Evolutionary conservation across 2,888 invertebrate species (phyloP).

Genomic region (Orchesella flavescens): DNA sequence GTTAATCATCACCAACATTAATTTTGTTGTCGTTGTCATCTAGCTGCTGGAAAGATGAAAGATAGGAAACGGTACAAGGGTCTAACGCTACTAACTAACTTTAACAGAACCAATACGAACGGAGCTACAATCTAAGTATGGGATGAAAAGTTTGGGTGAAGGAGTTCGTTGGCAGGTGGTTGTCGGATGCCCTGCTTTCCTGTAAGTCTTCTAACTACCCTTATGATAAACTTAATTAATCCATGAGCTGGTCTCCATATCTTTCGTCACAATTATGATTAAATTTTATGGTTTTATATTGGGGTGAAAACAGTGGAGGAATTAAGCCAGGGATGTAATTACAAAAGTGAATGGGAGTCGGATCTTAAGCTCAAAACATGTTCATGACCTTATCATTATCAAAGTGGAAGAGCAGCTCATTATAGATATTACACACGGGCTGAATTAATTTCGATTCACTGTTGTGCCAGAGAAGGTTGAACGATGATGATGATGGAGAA

Average conservation of each 20-base stretch:
- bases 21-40: no score
- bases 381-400: slow-evolving; percentile 81
- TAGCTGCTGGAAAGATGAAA: slow-evolving; percentile 51
- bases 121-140: slow-evolving; percentile 77
- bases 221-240: no score
- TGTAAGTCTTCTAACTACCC: no score
- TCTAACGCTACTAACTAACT: slow-evolving; percentile 91
- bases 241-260: no score
- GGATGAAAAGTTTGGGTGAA: slow-evolving; percentile 79
- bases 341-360: slow-evolving; percentile 83
- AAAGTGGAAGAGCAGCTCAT: slow-evolving; percentile 74
- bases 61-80: slow-evolving; percentile 83
- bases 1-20: no score
- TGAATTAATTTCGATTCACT: slow-evolving; percentile 27
- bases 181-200: slow-evolving; percentile 88
- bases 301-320: slow-evolving; percentile 80
- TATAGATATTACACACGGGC: slow-evolving; percentile 72
- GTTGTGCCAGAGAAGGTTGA: slow-evolving; percentile 67
- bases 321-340: slow-evolving; percentile 90
- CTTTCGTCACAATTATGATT: no score
- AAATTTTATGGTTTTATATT: background rate
- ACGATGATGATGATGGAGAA: no score
- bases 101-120: slow-evolving; percentile 84
- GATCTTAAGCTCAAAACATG: slow-evolving; percentile 81
- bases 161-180: slow-evolving; percentile 91